Evolutionary conservation across 1,140 invertebrate species (phyloP).

Genomic region (Leptopilina boulardi): DNA sequence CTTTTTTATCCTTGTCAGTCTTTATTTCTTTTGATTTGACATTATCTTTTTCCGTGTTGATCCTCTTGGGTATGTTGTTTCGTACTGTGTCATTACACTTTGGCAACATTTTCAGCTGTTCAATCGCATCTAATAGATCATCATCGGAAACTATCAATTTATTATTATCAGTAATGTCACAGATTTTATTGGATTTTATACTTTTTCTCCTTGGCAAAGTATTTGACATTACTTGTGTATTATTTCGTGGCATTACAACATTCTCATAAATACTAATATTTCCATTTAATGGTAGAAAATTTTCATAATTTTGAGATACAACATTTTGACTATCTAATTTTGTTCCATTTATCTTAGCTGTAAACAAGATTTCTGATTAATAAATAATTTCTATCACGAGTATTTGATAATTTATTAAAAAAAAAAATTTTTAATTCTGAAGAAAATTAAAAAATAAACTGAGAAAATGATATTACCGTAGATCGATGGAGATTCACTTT

Average conservation of each 20-base stretch:
- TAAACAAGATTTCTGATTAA: not conserved
- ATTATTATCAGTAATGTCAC: constrained; percentile 73
- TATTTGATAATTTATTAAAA: too few species aligned
- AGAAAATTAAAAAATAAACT: not conserved
- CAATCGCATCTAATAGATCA: constrained; percentile 73
- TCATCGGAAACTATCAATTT: constrained; percentile 75
- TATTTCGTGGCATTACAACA: constrained; percentile 41
- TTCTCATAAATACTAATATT: constrained; percentile 71
- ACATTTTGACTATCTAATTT: constrained; percentile 42
- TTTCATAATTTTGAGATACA: constrained; percentile 58
- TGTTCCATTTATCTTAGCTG: not conserved
- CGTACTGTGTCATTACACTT: constrained; percentile 64
- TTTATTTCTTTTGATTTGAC: constrained; percentile 76
- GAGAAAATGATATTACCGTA: not conserved
- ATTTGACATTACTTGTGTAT: constrained; percentile 36
- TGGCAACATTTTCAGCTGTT: constrained; percentile 71
- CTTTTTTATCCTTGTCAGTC: constrained; percentile 67
- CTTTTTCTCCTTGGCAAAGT: constrained; percentile 27
- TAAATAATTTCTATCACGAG: not conserved
- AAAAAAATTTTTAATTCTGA: not conserved
- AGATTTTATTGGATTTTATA: constrained; percentile 50
- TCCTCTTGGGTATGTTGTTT: constrained; percentile 70
- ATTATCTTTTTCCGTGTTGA: constrained; percentile 73
- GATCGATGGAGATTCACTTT: constrained; percentile 18
- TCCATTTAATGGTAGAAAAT: constrained; percentile 56